Base-by-base conservation (phyloP, 2,888 invertebrate species). In the Cheilosia variabilis region DNA sequence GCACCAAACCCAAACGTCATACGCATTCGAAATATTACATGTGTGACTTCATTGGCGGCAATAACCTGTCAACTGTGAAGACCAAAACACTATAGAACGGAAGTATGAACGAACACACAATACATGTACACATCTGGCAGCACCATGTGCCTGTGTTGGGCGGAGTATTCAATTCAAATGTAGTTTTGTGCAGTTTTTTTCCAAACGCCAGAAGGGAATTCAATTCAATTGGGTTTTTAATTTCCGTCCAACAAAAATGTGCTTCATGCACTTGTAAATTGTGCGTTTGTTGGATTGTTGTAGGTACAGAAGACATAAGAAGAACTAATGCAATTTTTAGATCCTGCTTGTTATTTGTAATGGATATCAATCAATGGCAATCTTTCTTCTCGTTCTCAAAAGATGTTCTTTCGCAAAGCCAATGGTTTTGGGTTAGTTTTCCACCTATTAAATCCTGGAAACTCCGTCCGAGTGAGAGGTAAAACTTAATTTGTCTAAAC, bases 31-130 rank as follows among this genome's bases (percentile, higher is more conserved):
- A 80, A 78, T 72, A 68, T 55, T 53, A 55, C 63, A 45, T n/a
- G 37, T 75, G 68, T 80, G 87, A 80, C 81, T 86, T 81, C 84
- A 87, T 87, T 86, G 79, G 86, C 87, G 87, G 87, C 87, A 66
- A 84, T 87, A 88, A 88, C 87, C 88, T 88, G 87, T 89, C 89
- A 89, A 89, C 88, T 89, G 88, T 89, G 88, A 89, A 88, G 88
- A 87, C 81, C 87, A 87, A 87, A 87, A 88, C 87, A 87, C 77
- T 57, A 72, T 47, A 88, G 88, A 89, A 89, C 89, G 89, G 89
- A 89, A 89, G 89, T 89, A 60, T 80, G 73, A 76, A 45, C 76
- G 69, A 50, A 72, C 68, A 71, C 57, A 75, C 68, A 52, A 52
- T 15, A 73, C 76, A 72, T 22, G 62, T 50, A 72, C 53, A 71